A percentile compares a stretch with the other conserved stretches of the same genome.
Evolutionary conservation across 1,140 invertebrate species (phyloP).

Genomic region (Archegozetes longisetosus): DNA sequence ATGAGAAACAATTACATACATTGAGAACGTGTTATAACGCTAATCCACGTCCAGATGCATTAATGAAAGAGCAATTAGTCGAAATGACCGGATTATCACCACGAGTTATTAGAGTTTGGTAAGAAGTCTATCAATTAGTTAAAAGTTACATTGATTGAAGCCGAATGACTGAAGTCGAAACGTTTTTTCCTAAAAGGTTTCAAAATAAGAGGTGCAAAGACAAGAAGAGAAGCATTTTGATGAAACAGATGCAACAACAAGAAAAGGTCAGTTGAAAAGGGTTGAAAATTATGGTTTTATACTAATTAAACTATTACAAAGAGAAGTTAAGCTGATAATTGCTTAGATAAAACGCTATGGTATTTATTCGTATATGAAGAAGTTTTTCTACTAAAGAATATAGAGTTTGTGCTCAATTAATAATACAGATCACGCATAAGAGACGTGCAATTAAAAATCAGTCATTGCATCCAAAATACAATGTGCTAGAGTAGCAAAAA

Average conservation of each 20-base stretch:
- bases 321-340: too few relatives aligned
- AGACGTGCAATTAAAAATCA: background rate
- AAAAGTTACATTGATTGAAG: background rate
- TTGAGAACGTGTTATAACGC: conserved; percentile 81
- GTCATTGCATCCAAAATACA: background rate
- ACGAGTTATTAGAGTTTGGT: conserved; percentile 87
- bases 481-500: background rate
- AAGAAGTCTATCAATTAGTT: conserved; percentile 35
- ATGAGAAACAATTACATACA: conserved; percentile 95
- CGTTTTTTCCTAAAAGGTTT: conserved; percentile 18
- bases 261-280: conserved; percentile 69
- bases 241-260: conserved; percentile 91
- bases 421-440: background rate
- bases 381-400: background rate
- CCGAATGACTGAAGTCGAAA: background rate
- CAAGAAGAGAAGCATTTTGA: conserved; percentile 89
- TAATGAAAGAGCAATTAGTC: conserved; percentile 98
- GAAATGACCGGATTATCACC: conserved; percentile 95
- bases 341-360: too few relatives aligned
- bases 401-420: background rate
- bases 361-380: background rate
- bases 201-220: conserved; percentile 99
- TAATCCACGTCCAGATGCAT: conserved; percentile 90
- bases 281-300: too few relatives aligned
- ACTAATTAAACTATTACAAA: background rate